These are phyloP conservation scores for Patiria miniata DNA, from an alignment of 35 echinoderm and acorn worm species.

Conservation along the genomic window DNA sequence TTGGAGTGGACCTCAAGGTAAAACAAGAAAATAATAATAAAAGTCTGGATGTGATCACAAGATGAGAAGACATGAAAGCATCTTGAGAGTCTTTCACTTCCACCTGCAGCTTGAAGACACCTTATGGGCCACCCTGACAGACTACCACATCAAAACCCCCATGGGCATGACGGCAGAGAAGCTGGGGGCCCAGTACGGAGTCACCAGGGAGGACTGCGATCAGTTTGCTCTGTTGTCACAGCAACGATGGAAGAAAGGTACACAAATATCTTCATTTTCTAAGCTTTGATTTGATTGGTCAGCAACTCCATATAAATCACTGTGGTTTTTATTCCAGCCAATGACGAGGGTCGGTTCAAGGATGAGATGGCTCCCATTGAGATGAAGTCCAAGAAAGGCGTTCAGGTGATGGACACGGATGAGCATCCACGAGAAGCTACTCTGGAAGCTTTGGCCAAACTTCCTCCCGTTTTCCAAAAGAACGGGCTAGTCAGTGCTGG, in stretches of 20 bases:
- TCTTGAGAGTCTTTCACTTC: not conserved
- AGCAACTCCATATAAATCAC: no score
- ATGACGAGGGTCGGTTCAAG: slow-evolving; percentile 77
- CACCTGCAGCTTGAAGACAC: slow-evolving; percentile 84
- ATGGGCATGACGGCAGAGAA: slow-evolving; percentile 97
- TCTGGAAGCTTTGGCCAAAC: slow-evolving; percentile 67
- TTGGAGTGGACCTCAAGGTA: slow-evolving; percentile 89
- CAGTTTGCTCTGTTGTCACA: slow-evolving; percentile 84
- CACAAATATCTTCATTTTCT: no score
- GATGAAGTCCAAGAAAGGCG: slow-evolving; percentile 77
- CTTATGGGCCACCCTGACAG: slow-evolving; percentile 90
- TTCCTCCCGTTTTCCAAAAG: slow-evolving; percentile 92
- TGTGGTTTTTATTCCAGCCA: slow-evolving; percentile 62
- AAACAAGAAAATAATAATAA: not conserved
- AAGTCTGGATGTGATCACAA: not conserved
- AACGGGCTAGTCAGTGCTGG: slow-evolving; percentile 81
- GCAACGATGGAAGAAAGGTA: slow-evolving; percentile 91
- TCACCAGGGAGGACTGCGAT: slow-evolving; percentile 89
- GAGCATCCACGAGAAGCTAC: slow-evolving; percentile 82
- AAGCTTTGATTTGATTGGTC: no score
- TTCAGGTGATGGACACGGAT: slow-evolving; percentile 68
- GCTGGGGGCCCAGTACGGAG: slow-evolving; percentile 78
- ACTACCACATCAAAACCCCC: slow-evolving; percentile 95
- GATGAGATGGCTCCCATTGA: slow-evolving; percentile 93
- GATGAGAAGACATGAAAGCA: not conserved